Base-by-base conservation (phyloP, 2,113 vertebrate genomes). In the Microcebus ravelobensis region DNA sequence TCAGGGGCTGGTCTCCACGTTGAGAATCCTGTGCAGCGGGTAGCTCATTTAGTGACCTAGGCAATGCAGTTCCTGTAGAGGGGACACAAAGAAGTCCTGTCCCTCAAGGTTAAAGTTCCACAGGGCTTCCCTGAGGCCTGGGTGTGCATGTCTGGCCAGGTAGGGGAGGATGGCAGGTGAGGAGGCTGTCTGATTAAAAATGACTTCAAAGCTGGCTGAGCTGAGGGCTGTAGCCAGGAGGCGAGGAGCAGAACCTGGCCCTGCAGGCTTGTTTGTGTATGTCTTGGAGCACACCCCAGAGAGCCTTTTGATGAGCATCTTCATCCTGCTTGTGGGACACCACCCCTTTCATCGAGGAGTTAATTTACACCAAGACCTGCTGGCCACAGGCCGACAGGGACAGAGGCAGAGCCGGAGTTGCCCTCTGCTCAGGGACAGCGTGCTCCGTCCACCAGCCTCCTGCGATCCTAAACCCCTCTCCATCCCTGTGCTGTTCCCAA, bases 251-350 rank as follows among this genome's bases (percentile, higher is more conserved):
- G 39, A 61, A 52, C 11, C 31, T 17, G 34, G 61, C 7, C 34
- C 48, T 10, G 11, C 4, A 0, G 25, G 31, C 21, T 29, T 42
- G 13, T 61, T 27, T 25, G 0, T 21, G 45, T 14, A 15, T 11
- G 3, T 84, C 34, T 25, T 52, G 45, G 23, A 57, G n/a, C 10
- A 10, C 5, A 14, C 12, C 21, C 15, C 21, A 52, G 25, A 50
- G 11, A 21, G 34, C 21, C 34, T 65, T 48, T 74, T 34, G 57
- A 81, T 74, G 31, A 59, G 45, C 57, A 65, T 57, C 48, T 31
- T 74, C 23, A 39, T 57, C 23, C 18, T 87, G n/a, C n/a, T 67
- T 45, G 17, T 50, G 68, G 27, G 29, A 39, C 23, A 15, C 23
- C 8, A 57, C 17, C 23, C 6, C 34, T 76, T 82, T 76, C 15